Evolutionary conservation across 1,140 invertebrate species (phyloP).

Genomic region (Myzus persicae): DNA sequence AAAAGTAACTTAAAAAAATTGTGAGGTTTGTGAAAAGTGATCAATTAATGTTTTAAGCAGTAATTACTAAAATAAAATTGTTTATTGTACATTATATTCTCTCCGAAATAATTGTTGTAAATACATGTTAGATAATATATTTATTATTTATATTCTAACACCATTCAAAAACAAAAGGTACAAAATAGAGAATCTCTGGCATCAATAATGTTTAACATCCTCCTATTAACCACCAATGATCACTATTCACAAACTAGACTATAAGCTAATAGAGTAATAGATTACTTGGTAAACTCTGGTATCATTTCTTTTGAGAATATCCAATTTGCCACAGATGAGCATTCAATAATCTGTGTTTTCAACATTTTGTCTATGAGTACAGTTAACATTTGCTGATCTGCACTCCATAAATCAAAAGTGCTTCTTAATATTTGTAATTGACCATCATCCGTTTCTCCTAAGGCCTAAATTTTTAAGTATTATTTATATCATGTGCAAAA

Average conservation of each 20-base stretch:
- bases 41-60: no score
- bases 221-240: not conserved
- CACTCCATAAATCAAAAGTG: conserved; percentile 92
- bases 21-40: not conserved
- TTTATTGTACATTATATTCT: not conserved
- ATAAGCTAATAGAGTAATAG: no score
- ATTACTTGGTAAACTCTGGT: conserved; percentile 87
- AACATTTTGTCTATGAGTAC: conserved; percentile 96
- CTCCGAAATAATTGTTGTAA: not conserved
- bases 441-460: conserved; percentile 93
- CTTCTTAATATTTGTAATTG: conserved; percentile 94
- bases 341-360: conserved; percentile 96
- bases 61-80: not conserved
- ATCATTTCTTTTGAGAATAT: conserved; percentile 98
- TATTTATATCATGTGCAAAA: not conserved
- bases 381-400: conserved; percentile 96
- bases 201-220: not conserved
- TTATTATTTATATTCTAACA: not conserved
- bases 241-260: not conserved
- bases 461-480: conserved; percentile 67
- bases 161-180: not conserved
- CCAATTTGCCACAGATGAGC: conserved; percentile 97
- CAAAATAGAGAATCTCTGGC: not conserved
- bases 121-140: not conserved
- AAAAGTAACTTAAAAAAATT: not conserved